Evolutionary conservation across 2,797 vertebrate species (phyloP), one percentile per base, ranked within the genome.

Genomic region (Myioborus melanocephalus): DNA sequence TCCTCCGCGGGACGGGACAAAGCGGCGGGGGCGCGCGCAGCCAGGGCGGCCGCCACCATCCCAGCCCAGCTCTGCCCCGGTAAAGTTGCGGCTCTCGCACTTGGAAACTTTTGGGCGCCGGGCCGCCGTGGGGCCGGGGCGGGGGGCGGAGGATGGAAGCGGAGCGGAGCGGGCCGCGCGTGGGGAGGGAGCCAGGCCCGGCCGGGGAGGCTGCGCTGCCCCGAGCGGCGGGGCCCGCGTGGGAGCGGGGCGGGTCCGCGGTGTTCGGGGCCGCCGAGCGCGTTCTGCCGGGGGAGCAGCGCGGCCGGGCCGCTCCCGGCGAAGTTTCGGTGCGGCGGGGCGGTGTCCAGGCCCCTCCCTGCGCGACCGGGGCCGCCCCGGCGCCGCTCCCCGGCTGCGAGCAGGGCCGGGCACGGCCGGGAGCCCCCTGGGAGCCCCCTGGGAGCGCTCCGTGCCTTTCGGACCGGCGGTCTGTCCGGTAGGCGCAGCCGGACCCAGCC

Each of bases 1-100:
- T 95, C 95, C 97, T 77, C 73, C 72, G 93, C 68, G 89, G 88
- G 96, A 94, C 95, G 24, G 90, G 81, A 81, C 69, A 64, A 72
- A 72, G 69, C 81, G 80, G 69, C 49, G 49, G 68, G 43, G 43
- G 19, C 44, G 56, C 66, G 9, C 15, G 55, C 35, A 57, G 88
- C 61, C 23, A 52, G 64, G 78, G 12, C n/a, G 91, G 69, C 39
- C 52, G n/a, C 28, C 32, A 69, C 5, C 44, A 59, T 28, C 39
- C 57, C 24, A 77, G 39, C 39, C 6, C 75, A 53, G 75, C 63
- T 23, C 81, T 35, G 47, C 18, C 63, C 63, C 96, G 96, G 97
- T 96, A 94, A 89, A 90, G 71, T 93, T 77, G 66, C 4, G 28
- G 8, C 3, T 28, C 30, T 49, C 52, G 43, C 30, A 14, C 41